These are phyloP conservation scores for Euplexia lucipara DNA, from an alignment of 2,888 invertebrate genomes.

Conservation along the genomic window DNA sequence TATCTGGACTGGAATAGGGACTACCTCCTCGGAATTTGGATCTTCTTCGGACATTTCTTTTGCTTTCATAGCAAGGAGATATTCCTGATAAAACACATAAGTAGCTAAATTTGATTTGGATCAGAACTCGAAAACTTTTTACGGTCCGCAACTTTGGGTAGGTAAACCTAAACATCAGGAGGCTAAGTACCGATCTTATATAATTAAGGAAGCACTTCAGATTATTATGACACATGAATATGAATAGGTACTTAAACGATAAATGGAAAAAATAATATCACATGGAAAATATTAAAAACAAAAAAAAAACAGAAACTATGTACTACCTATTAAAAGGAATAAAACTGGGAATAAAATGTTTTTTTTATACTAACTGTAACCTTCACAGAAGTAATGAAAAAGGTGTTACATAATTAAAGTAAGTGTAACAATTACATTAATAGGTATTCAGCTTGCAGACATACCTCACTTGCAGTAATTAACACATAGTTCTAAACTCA, in stretches of 20 bases:
- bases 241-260: too few species aligned
- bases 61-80: constrained; percentile 69
- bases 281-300: too few species aligned
- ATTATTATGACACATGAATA: too few species aligned
- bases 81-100: constrained; percentile 36
- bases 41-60: constrained; percentile 90
- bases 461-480: constrained; percentile 55
- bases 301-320: background rate
- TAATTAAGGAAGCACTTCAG: too few species aligned
- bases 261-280: too few species aligned
- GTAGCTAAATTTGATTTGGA: constrained; percentile 14
- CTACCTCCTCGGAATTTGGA: constrained; percentile 93
- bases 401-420: constrained; percentile 44
- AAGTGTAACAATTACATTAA: constrained; percentile 31
- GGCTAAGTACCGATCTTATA: too few species aligned
- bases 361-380: constrained; percentile 16
- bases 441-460: constrained; percentile 34
- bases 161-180: too few species aligned
- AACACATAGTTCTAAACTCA: constrained; percentile 44
- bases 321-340: background rate
- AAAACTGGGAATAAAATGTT: constrained; percentile 16
- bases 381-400: constrained; percentile 37
- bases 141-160: too few species aligned
- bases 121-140: background rate
- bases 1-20: constrained; percentile 99